These are phyloP conservation scores for Carassius carassius DNA, from an alignment of 2,113 vertebrate genomes.

Conservation along the genomic window DNA sequence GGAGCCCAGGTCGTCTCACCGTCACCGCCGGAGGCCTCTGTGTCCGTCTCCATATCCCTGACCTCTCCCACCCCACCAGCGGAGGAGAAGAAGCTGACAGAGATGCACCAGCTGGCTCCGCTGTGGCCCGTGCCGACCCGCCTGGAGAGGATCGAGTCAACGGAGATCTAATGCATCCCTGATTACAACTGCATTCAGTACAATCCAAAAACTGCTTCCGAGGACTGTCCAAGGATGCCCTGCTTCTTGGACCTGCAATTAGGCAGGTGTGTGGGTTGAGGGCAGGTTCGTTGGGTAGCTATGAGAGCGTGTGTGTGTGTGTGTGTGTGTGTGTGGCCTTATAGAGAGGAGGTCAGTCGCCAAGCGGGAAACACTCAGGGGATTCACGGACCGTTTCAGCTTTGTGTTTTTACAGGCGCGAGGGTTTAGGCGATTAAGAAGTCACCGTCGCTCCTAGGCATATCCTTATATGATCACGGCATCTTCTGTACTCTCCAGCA, in stretches of 20 bases:
- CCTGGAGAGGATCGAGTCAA: slow-evolving; percentile 86
- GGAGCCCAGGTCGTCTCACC: slow-evolving; percentile 66
- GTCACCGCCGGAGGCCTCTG: slow-evolving; percentile 20
- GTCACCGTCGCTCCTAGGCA: background rate
- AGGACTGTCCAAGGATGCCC: slow-evolving; percentile 60
- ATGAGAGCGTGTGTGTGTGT: background rate
- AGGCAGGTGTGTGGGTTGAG: slow-evolving; percentile 53
- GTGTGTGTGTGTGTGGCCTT: slow-evolving; percentile 31
- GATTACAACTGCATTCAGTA: slow-evolving; percentile 51
- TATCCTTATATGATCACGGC: background rate
- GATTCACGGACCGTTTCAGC: slow-evolving; percentile 14
- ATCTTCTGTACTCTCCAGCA: background rate
- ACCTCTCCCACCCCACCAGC: slow-evolving; percentile 46
- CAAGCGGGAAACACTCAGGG: slow-evolving; percentile 51
- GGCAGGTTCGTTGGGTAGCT: slow-evolving; percentile 29
- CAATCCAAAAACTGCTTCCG: slow-evolving; percentile 46
- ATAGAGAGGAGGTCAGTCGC: slow-evolving; percentile 44
- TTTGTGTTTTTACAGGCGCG: slow-evolving; percentile 15
- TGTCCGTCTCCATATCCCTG: slow-evolving; percentile 38
- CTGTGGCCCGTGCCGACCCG: slow-evolving; percentile 70
- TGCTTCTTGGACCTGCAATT: slow-evolving; percentile 55
- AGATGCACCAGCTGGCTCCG: slow-evolving; percentile 76
- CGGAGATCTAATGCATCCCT: slow-evolving; percentile 79
- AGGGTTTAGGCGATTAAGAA: background rate
- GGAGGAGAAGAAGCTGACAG: slow-evolving; percentile 79